A percentile compares a stretch with the other conserved stretches of the same genome.
Conservation (phyloP, 2,888 invertebrate species). For the Synergus gifuensis region DNA sequence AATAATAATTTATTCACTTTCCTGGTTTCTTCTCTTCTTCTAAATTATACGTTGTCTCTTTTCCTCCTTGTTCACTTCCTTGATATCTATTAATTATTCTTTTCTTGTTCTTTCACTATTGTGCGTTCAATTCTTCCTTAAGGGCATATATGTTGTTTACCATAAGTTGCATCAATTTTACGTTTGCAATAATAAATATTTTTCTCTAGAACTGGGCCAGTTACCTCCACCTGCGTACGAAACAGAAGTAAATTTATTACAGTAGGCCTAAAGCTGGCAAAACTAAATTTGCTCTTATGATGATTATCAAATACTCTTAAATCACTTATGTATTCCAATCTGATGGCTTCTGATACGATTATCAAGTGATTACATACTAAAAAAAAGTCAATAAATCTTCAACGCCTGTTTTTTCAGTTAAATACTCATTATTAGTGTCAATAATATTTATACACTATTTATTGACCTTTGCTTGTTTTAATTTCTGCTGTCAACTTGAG, state of each 20-base stretch:
- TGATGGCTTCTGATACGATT: neutral
- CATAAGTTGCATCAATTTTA: too few relatives aligned
- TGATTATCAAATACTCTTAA: neutral
- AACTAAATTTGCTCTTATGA: too few relatives aligned
- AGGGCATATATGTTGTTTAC: too few relatives aligned
- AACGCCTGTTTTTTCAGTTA: neutral
- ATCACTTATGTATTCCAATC: neutral
- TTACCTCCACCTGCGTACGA: too few relatives aligned
- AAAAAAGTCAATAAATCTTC: neutral
- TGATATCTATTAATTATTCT: neutral
- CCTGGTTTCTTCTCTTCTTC: neutral
- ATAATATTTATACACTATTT: conserved; percentile 13
- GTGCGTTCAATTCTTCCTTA: neutral
- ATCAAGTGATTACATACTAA: neutral
- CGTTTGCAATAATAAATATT: too few relatives aligned
- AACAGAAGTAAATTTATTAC: too few relatives aligned
- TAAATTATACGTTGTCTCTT: neutral
- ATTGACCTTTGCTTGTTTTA: conserved; percentile 6
- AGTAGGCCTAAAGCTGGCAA: too few relatives aligned
- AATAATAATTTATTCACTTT: neutral
- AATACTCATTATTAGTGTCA: conserved; percentile 5
- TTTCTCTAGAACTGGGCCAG: too few relatives aligned
- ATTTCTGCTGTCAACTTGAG: conserved; percentile 21
- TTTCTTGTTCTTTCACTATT: neutral
- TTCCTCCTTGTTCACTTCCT: neutral